A percentile compares a stretch with the other conserved stretches of the same genome.
These are phyloP conservation scores for Phenacoccus solenopsis DNA, from an alignment of 1,140 invertebrate species.

Conservation along the genomic window DNA sequence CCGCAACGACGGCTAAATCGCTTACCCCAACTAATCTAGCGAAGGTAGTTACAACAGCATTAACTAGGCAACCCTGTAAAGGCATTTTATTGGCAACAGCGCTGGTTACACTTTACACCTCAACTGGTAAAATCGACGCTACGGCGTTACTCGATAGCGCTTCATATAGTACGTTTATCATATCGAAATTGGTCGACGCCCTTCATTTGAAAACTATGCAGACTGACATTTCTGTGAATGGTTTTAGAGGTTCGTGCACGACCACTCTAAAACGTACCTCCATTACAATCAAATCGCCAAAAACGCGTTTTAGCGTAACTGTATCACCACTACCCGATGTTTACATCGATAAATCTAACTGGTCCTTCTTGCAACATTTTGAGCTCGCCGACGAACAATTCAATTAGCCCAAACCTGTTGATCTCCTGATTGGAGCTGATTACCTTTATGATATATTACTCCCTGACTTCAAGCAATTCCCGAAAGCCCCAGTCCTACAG, in stretches of 20 bases:
- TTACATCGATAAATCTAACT: not conserved
- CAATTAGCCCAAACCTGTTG: not conserved
- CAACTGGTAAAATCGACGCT: not conserved
- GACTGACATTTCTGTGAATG: not conserved
- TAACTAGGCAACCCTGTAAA: not conserved
- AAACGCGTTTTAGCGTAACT: not conserved
- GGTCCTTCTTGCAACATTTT: not conserved
- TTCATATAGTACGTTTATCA: not conserved
- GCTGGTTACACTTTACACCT: not conserved
- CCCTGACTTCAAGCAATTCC: not conserved
- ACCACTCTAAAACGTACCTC: not conserved
- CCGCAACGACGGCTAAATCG: too few relatives aligned
- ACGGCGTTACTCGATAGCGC: not conserved
- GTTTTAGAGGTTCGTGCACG: not conserved
- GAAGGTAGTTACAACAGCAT: too few relatives aligned
- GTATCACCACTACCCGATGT: not conserved
- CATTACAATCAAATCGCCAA: not conserved
- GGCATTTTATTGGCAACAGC: not conserved
- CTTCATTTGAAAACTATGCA: not conserved
- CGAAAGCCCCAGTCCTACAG: not conserved
- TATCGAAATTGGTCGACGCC: not conserved
- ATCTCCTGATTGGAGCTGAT: not conserved
- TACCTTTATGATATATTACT: not conserved
- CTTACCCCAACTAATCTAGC: too few relatives aligned
- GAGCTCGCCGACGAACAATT: not conserved